phyloP scores from a whole-genome alignment of 1,140 invertebrate species.

The Caenorhabditis briggsae region DNA sequence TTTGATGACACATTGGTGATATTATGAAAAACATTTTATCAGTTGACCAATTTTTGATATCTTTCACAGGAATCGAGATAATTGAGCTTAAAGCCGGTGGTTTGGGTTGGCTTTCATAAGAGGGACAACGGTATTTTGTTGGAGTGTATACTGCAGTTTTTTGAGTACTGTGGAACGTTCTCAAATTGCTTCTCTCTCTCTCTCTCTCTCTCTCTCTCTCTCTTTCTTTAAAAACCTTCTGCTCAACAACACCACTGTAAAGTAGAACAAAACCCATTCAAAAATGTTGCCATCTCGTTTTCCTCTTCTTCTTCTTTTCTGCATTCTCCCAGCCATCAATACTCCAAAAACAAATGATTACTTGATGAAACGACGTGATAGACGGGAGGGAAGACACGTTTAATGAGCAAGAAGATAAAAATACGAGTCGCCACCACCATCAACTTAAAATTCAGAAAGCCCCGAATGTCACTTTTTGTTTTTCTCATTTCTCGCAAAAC shows the following conservation, averaged over 20 bases:
- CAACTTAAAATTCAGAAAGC: constrained; percentile 18
- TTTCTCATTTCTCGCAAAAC: background rate
- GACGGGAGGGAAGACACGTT: background rate
- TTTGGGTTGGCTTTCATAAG: too few species aligned
- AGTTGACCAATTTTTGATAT: too few species aligned
- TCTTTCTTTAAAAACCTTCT: background rate
- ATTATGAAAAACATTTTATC: too few species aligned
- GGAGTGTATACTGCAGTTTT: too few species aligned
- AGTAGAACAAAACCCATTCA: background rate
- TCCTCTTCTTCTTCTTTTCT: too few species aligned
- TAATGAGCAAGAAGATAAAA: constrained; percentile 35
- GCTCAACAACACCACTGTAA: background rate
- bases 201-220: too few species aligned
- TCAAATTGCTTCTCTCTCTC: too few species aligned
- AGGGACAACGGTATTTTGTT: too few species aligned
- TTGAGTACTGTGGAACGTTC: too few species aligned
- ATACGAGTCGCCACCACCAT: background rate
- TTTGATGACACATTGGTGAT: too few species aligned
- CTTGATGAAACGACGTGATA: constrained; percentile 48
- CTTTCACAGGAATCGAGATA: too few species aligned
- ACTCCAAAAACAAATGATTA: constrained; percentile 48
- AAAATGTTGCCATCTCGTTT: background rate
- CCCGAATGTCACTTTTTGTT: background rate
- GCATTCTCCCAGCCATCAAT: background rate
- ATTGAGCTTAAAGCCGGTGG: too few species aligned